Conservation (phyloP, 2,797 vertebrate genomes). For the Molossus alvarezi region DNA sequence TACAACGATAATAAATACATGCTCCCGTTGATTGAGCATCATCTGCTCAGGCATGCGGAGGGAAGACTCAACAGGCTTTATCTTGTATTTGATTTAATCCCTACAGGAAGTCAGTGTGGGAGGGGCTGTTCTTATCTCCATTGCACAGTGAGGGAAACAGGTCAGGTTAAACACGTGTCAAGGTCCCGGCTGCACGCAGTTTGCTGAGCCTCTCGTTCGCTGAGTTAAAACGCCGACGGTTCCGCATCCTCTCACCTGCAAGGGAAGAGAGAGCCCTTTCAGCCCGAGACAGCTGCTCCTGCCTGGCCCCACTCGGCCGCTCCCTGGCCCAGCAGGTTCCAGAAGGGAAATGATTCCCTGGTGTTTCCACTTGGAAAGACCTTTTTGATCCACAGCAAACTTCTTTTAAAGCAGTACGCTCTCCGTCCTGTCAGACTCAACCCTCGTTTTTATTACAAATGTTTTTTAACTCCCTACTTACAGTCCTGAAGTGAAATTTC, state of each 20-base stretch:
- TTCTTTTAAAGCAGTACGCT: slow-evolving; percentile 48
- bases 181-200: neutral
- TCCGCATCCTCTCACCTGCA: neutral
- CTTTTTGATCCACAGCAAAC: slow-evolving; percentile 41
- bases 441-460: slow-evolving; percentile 17
- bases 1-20: accelerated
- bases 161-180: neutral
- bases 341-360: slow-evolving; percentile 58
- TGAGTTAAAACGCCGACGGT: neutral
- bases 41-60: neutral
- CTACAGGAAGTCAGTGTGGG: neutral
- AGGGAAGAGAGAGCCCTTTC: neutral
- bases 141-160: slow-evolving; percentile 41
- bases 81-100: neutral
- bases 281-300: neutral
- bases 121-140: neutral
- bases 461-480: neutral
- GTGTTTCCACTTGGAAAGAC: slow-evolving; percentile 45
- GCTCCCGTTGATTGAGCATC: neutral
- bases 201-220: neutral
- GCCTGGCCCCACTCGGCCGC: neutral
- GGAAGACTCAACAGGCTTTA: neutral
- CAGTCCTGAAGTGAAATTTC: slow-evolving; percentile 32
- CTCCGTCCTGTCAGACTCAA: slow-evolving; percentile 7
- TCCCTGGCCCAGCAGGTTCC: slow-evolving; percentile 31